phyloP scores from a whole-genome alignment of 2,888 invertebrate genomes.

The Elegia similella region DNA sequence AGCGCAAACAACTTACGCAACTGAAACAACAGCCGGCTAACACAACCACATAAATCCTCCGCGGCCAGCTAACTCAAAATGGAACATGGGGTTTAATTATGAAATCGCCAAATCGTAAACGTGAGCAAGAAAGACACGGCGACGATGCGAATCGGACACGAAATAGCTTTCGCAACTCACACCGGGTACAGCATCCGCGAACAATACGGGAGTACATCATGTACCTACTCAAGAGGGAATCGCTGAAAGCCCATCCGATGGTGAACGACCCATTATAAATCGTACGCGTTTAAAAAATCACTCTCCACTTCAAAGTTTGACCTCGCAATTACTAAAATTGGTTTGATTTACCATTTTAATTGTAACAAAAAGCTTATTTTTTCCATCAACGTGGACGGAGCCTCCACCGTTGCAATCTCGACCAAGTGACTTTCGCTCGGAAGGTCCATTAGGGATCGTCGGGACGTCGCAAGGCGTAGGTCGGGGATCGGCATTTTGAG shows the following conservation, averaged over 20 bases:
- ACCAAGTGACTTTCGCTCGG: slow-evolving; percentile 76
- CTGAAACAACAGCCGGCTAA: not conserved
- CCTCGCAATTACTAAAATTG: slow-evolving; percentile 81
- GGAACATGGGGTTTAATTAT: slow-evolving; percentile 13
- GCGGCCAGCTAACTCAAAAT: slow-evolving; percentile 8
- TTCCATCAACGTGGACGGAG: slow-evolving; percentile 61
- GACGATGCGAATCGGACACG: slow-evolving; percentile 14
- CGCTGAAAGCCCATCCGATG: slow-evolving; percentile 10
- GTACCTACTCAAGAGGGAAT: slow-evolving; percentile 1
- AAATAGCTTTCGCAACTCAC: slow-evolving; percentile 13
- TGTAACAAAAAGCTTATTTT: slow-evolving; percentile 81
- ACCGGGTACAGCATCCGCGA: slow-evolving; percentile 1
- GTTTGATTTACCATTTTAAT: slow-evolving; percentile 82
- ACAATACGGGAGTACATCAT: slow-evolving; percentile 4
- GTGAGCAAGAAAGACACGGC: slow-evolving; percentile 8
- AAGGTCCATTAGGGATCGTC: slow-evolving; percentile 73
- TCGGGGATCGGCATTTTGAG: slow-evolving; percentile 66
- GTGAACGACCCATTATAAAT: slow-evolving; percentile 57
- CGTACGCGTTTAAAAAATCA: slow-evolving; percentile 62
- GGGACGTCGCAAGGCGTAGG: slow-evolving; percentile 48
- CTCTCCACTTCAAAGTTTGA: slow-evolving; percentile 73
- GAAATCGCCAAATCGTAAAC: slow-evolving; percentile 14
- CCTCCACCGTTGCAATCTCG: slow-evolving; percentile 71
- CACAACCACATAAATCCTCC: slow-evolving; percentile 10
- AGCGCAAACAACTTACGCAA: not conserved